Base-by-base conservation (phyloP, 2,888 invertebrate species). In the Acanthosepion lycidas region DNA sequence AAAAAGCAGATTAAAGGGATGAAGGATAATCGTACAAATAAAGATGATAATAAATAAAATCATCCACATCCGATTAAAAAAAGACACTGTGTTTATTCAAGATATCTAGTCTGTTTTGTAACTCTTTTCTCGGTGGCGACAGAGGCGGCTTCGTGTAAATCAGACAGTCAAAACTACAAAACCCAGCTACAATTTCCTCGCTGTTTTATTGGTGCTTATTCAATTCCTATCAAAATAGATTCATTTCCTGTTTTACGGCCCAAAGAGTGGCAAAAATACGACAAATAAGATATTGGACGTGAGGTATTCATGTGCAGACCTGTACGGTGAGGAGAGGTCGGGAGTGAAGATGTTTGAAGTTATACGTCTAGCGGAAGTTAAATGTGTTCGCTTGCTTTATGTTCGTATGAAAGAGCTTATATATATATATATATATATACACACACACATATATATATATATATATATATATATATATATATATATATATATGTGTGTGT, bases 211-310 rank as follows among this genome's bases (percentile, higher is more conserved):
- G 78, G 28, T 28, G n/a, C 78, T 78, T 78, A 78, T 78, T 78
- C n/a, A 78, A 33, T 78, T 78, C 78, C 78, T n/a, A 78, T 78
- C 78, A 78, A 78, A 78, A 78, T 78, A 33, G n/a, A 78, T 78
- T 15, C 78, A 78, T 78, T 78, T 78, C 78, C 78, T 78, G 78
- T 78, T n/a, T 78, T 78, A 78, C 78, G 33, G 78, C 78, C n/a
- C n/a, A 6, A 78, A n/a, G n/a, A 78, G n/a, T 78, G 78, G 5
- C 78, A 33, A n/a, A n/a, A 78, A 78, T 78, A 78, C n/a, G 15
- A 78, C n/a, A 78, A 78, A 78, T 78, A 78, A 78, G 78, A n/a
- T 12, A 78, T 33, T 33, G 78, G 78, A 78, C 78, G n/a, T 8
- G 15, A 33, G n/a, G 78, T 9, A 78, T 78, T 78, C 78, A 78